Percentiles rank a stretch among this genome's conserved stretches.
phyloP scores from a whole-genome alignment of 2,888 invertebrate species.

The Drosophila recens region DNA sequence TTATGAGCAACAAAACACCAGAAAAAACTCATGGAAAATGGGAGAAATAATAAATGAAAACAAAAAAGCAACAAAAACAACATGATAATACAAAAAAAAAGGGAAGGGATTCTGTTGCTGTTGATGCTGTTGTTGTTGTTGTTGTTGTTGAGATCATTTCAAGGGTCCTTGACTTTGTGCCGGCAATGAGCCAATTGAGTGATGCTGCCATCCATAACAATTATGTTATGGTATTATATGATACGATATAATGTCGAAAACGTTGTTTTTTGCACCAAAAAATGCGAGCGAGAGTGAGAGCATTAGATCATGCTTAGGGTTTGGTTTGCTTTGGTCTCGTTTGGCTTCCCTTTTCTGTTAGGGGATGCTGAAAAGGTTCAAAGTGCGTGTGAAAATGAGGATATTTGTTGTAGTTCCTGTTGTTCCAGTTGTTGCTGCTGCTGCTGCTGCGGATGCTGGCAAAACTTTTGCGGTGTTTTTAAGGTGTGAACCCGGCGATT shows the following conservation, averaged over 20 bases:
- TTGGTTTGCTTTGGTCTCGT: slow-evolving; percentile 30
- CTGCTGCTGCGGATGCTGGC: slow-evolving; percentile 61
- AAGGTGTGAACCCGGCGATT: slow-evolving; percentile 71
- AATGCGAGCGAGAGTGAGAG: slow-evolving; percentile 19
- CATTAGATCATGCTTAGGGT: slow-evolving; percentile 62
- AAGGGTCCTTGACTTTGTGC: slow-evolving; percentile 84
- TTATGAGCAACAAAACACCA: slow-evolving; percentile 79
- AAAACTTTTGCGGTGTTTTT: slow-evolving; percentile 68
- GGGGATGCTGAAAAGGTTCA: slow-evolving; percentile 78
- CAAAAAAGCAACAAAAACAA: slow-evolving; percentile 33
- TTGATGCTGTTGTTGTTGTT: background rate
- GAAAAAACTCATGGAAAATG: slow-evolving; percentile 69
- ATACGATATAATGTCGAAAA: slow-evolving; percentile 79
- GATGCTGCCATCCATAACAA: slow-evolving; percentile 55
- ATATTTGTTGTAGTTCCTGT: slow-evolving; percentile 64
- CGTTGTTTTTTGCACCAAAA: slow-evolving; percentile 82
- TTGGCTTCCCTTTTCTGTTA: slow-evolving; percentile 31
- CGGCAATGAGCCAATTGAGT: slow-evolving; percentile 63
- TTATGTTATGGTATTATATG: slow-evolving; percentile 73
- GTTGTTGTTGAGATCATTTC: slow-evolving; percentile 79
- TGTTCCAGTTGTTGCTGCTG: slow-evolving; percentile 38
- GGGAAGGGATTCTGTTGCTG: slow-evolving; percentile 44
- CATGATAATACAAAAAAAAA: slow-evolving; percentile 19
- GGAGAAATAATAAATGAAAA: slow-evolving; percentile 76
- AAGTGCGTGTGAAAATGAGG: slow-evolving; percentile 81